Evolutionary conservation across 2,888 invertebrate genomes (phyloP), one percentile per base, ranked within the genome.

Genomic region (Dasysyrphus tricinctus): DNA sequence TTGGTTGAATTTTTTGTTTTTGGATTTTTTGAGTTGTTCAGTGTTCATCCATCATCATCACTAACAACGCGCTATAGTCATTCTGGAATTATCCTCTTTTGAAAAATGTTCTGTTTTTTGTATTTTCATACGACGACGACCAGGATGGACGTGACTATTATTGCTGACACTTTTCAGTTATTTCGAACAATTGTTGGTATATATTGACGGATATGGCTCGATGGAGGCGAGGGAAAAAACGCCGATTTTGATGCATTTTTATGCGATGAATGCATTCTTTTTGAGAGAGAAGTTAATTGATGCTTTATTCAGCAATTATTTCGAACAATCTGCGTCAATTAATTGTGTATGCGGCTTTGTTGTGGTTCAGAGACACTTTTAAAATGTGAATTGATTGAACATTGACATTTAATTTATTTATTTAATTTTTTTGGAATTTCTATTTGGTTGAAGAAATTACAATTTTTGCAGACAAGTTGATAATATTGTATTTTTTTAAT

Each of bases 261-360:
- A 34, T 51, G 72, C 74, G 82, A 67, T 70, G 74, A 74, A 81
- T 83, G 86, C 86, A 87, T 56, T 78, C 37, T 75, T 72, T 19
- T 32, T 11, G 3, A 1, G 19, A 69, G n/a, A 54, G 24, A 67
- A 14, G n/a, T 83, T 83, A 87, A 87, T 87, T 87, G 87, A 34
- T 59, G 79, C 76, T 87, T 87, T 80, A 87, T 87, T 76, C 82
- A 73, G 83, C 87, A 87, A 83, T 87, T 87, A 87, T 73, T 83
- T 76, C 44, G 67, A 51, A 87, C 87, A 87, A 87, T 87, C 76
- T 63, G 56, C 24, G 1, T 69, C 83, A 80, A 87, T 87, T 87
- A 83, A 83, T 67, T 79, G 67, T 14, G 56, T n/a, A 37, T 44
- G 5, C 1, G 16, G 47, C 51, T 83, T 87, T 72, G 63, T 51